Percentiles rank a stretch among this genome's conserved stretches.
Evolutionary conservation across 1,140 invertebrate genomes (phyloP).

Genomic region (Saxidomus purpurata): DNA sequence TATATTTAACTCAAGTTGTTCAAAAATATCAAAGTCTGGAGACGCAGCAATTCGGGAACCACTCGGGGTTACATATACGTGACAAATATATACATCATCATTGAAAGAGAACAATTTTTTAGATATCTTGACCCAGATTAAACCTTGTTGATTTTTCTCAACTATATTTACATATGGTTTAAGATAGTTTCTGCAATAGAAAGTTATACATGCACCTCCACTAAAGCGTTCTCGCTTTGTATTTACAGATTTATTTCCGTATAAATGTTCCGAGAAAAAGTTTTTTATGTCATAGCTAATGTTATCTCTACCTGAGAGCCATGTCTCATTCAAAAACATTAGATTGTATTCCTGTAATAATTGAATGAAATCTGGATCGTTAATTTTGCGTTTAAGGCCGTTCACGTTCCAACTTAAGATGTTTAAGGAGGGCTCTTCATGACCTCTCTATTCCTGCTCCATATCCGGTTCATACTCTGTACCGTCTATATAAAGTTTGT

Average conservation of each 20-base stretch:
- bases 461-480: background rate
- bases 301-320: background rate
- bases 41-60: background rate
- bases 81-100: constrained; percentile 12
- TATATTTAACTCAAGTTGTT: background rate
- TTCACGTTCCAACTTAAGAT: background rate
- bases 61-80: background rate
- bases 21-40: background rate
- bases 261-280: background rate
- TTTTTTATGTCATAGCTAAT: constrained; percentile 4
- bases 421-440: background rate
- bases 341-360: background rate
- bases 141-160: background rate
- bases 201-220: constrained; percentile 17
- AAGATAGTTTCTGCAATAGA: background rate
- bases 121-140: background rate
- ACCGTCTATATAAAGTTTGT: background rate
- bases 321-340: background rate
- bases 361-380: background rate
- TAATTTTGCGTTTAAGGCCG: background rate
- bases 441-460: background rate
- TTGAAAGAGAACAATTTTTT: background rate
- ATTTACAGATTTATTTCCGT: constrained; percentile 24
- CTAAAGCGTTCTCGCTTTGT: constrained; percentile 1
- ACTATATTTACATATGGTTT: background rate